Base-by-base conservation (phyloP, 2,113 vertebrate genomes). In the Felis chaus region DNA sequence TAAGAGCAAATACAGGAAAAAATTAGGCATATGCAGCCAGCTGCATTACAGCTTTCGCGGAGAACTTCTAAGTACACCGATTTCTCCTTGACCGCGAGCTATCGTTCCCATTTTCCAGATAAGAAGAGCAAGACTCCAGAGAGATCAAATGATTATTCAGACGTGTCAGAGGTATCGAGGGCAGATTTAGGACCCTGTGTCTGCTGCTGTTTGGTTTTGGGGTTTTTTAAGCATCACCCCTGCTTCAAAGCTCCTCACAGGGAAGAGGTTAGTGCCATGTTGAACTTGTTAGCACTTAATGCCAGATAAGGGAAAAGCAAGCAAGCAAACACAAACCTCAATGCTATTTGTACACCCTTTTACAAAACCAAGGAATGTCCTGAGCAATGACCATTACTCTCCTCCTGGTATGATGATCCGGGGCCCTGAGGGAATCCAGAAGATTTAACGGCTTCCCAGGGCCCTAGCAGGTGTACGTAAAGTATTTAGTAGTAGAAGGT, bases 81-180 rank as follows among this genome's bases (percentile, higher is more conserved):
- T 45, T 55, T 10, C 31, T 45, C 14, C 9, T 0, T 0, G 5
- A 63, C 2, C 21, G 4, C 18, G 55, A 25, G 71, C 14, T 21
- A 3, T 1, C 7, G 10, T 69, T 39, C 66, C 50, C 39, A 11
- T 63, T 79, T 53, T 41, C n/a, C 57, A 55, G 31, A 36, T 1
- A 21, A 69, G 50, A 76, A n/a, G 11, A 89, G 27, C 63, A n/a
- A 63, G 61, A 10, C 57, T 76, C 25, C 25, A 10, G 66, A 87
- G 50, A 53, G 13, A 4, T 27, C 27, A 27, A 55, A 41, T 61
- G 12, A 15, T 25, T 33, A 8, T 45, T 80, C 84, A 65, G 25
- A 48, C 1, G 7, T 13, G 10, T n/a, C 53, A 55, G 27, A 57
- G 7, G n/a, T 4, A 41, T 39, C 5, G 1, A 7, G 1, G 4